phyloP scores from a whole-genome alignment of 2,888 invertebrate species.

The Plusia festucae region DNA sequence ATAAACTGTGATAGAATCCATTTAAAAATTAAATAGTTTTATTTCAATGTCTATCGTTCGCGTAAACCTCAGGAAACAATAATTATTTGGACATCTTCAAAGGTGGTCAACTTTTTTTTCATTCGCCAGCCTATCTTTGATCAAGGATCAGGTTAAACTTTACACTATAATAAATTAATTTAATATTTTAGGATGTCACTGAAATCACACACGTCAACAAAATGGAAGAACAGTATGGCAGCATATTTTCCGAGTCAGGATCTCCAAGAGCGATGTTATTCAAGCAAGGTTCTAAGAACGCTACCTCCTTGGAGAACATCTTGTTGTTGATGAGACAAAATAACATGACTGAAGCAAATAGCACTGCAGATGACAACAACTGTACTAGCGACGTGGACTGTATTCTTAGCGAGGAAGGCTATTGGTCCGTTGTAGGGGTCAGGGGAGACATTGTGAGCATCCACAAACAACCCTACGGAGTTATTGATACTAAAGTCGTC shows the following conservation, averaged over 20 bases:
- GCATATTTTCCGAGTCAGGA: conserved; percentile 76
- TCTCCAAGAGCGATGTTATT: conserved; percentile 80
- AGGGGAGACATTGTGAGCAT: conserved; percentile 77
- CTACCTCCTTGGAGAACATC: conserved; percentile 77
- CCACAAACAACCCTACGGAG: conserved; percentile 80
- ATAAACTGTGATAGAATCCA: no score
- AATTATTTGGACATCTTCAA: no score
- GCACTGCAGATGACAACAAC: conserved; percentile 62
- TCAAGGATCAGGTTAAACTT: no score
- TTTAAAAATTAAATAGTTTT: no score
- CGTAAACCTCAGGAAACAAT: no score
- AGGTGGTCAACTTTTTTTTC: no score
- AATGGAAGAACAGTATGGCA: conserved; percentile 78
- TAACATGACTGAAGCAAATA: conserved; percentile 75
- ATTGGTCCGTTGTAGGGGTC: conserved; percentile 77
- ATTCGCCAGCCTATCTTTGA: no score
- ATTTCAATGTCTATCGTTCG: no score
- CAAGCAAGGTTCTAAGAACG: conserved; percentile 77
- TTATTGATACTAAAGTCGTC: conserved; percentile 89
- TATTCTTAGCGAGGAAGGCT: conserved; percentile 71
- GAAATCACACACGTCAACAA: conserved; percentile 74
- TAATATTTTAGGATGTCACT: conserved; percentile 78
- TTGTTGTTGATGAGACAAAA: conserved; percentile 81
- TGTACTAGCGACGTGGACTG: conserved; percentile 70
- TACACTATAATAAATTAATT: no score